These are phyloP conservation scores for Thymelicus sylvestris DNA, from an alignment of 2,888 invertebrate genomes.

Conservation along the genomic window DNA sequence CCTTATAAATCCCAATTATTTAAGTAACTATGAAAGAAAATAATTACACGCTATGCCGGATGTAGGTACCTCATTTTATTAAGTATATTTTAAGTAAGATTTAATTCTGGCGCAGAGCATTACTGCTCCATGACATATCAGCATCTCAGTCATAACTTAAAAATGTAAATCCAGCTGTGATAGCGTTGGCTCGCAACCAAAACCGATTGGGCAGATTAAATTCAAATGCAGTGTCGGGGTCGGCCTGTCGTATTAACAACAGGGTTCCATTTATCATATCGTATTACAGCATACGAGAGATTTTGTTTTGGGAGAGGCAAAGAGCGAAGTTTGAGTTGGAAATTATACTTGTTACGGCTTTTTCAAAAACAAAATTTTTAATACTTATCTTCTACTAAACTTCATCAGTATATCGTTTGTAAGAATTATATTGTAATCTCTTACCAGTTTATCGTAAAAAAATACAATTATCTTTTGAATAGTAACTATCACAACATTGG, in stretches of 20 bases:
- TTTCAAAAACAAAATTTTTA: too few relatives aligned
- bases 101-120: neutral
- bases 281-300: slow-evolving; percentile 4
- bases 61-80: too few relatives aligned
- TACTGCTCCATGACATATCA: slow-evolving; percentile 1
- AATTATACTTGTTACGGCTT: too few relatives aligned
- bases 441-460: too few relatives aligned
- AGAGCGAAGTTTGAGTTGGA: neutral
- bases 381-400: too few relatives aligned
- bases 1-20: too few relatives aligned
- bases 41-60: too few relatives aligned
- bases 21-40: too few relatives aligned
- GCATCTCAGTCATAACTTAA: slow-evolving; percentile 11
- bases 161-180: slow-evolving; percentile 18
- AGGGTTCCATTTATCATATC: slow-evolving; percentile 22
- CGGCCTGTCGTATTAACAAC: slow-evolving; percentile 23
- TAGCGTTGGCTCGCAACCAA: slow-evolving; percentile 29
- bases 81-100: neutral
- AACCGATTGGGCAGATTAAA: slow-evolving; percentile 33
- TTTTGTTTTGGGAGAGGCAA: neutral
- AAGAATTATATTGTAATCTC: too few relatives aligned
- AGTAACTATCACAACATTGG: too few relatives aligned
- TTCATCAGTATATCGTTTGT: too few relatives aligned
- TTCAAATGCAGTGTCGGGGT: slow-evolving; percentile 26
- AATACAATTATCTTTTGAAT: too few relatives aligned